Conservation (phyloP, 2,113 vertebrate species). For the Clinocottus analis region DNA sequence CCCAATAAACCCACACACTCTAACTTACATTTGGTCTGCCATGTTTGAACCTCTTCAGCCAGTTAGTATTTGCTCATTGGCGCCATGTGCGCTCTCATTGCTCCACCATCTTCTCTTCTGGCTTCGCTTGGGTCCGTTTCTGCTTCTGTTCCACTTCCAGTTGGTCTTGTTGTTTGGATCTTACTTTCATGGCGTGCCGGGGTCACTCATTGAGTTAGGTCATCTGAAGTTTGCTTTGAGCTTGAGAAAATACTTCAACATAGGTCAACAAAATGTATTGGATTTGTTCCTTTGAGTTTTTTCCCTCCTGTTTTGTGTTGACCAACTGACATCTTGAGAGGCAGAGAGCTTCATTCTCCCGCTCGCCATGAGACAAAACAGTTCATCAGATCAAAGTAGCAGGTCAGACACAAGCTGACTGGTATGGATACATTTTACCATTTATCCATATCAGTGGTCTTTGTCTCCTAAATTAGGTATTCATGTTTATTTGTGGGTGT, state of each 20-base stretch:
- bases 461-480: background rate
- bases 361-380: background rate
- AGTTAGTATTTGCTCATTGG: background rate
- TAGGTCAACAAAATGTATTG: background rate
- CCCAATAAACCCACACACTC: background rate
- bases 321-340: conserved; percentile 1
- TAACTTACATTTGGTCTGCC: background rate
- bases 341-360: background rate
- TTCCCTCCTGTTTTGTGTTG: background rate
- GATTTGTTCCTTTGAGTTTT: conserved; percentile 13
- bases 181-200: background rate
- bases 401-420: background rate
- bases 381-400: background rate
- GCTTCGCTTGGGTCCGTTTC: background rate
- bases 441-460: background rate
- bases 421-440: background rate
- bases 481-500: background rate
- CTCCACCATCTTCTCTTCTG: background rate
- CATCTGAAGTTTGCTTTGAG: background rate
- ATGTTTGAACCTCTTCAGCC: background rate
- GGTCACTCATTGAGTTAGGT: background rate
- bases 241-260: background rate
- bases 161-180: background rate
- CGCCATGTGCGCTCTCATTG: background rate
- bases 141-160: background rate